These are phyloP conservation scores for Miichthys miiuy DNA, from an alignment of 2,797 vertebrate genomes.

Conservation along the genomic window DNA sequence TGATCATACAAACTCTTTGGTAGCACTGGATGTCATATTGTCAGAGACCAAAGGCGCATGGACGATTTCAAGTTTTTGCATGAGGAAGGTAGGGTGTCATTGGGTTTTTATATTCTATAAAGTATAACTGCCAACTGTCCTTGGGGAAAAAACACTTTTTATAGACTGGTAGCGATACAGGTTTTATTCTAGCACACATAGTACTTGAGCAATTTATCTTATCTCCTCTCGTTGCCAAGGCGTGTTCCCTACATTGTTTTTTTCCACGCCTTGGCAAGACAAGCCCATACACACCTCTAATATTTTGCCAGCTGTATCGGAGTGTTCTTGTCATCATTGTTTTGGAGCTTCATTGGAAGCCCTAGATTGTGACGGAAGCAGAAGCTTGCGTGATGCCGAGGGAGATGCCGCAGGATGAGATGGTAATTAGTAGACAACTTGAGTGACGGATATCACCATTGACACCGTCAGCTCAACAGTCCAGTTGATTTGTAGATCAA, in stretches of 20 bases:
- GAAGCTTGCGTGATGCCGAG: not conserved
- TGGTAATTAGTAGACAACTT: not conserved
- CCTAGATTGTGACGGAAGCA: not conserved
- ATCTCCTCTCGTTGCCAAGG: constrained; percentile 1
- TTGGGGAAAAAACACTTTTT: not conserved
- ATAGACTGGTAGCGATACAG: not conserved
- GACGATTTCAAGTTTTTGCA: constrained; percentile 42
- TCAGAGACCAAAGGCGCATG: constrained; percentile 28
- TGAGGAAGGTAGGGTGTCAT: constrained; percentile 61
- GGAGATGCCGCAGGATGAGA: constrained; percentile 9
- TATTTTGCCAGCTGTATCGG: constrained; percentile 35
- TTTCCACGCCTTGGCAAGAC: constrained; percentile 24
- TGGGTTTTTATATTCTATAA: not conserved
- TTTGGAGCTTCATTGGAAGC: not conserved
- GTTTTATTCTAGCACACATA: not conserved
- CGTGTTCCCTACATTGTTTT: not conserved
- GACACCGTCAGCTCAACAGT: not conserved
- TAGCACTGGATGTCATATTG: constrained; percentile 44
- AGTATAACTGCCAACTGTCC: not conserved
- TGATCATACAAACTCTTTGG: constrained; percentile 35
- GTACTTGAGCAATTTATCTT: not conserved
- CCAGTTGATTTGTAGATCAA: not conserved
- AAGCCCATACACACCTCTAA: constrained; percentile 52
- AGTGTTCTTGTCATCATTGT: constrained; percentile 15
- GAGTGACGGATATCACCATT: constrained; percentile 1